Percentiles rank a stretch among this genome's conserved stretches.
Evolutionary conservation across 2,113 vertebrate genomes (phyloP).

Genomic region (Camelus bactrianus): DNA sequence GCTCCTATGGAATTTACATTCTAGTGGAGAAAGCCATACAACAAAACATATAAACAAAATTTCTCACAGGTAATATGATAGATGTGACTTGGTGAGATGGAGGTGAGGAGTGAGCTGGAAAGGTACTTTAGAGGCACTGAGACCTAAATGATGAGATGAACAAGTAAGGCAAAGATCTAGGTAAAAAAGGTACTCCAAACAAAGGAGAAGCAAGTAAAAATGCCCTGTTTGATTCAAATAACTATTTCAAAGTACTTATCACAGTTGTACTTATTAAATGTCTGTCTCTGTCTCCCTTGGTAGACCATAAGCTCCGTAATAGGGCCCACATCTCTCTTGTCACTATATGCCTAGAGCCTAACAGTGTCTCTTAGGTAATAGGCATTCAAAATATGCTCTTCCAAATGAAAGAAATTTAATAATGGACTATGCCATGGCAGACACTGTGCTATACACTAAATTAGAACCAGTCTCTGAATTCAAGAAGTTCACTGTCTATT

Average conservation of each 20-base stretch:
- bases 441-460: neutral
- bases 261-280: neutral
- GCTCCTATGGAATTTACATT: neutral
- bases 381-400: conserved; percentile 46
- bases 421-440: neutral
- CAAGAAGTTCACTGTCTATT: neutral
- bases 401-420: conserved; percentile 50
- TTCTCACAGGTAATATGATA: neutral
- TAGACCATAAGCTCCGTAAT: neutral
- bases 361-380: neutral
- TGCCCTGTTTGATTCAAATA: neutral
- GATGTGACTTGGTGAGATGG: neutral
- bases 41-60: neutral
- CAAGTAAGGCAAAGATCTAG: neutral
- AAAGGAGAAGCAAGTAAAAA: neutral
- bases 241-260: neutral
- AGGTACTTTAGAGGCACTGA: neutral
- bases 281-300: neutral
- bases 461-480: conserved; percentile 26
- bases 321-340: neutral
- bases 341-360: neutral
- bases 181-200: neutral
- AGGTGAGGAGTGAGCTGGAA: neutral
- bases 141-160: neutral
- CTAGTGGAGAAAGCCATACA: neutral